Base-by-base conservation (phyloP, 2,797 vertebrate genomes). In the Sardinella longiceps region DNA sequence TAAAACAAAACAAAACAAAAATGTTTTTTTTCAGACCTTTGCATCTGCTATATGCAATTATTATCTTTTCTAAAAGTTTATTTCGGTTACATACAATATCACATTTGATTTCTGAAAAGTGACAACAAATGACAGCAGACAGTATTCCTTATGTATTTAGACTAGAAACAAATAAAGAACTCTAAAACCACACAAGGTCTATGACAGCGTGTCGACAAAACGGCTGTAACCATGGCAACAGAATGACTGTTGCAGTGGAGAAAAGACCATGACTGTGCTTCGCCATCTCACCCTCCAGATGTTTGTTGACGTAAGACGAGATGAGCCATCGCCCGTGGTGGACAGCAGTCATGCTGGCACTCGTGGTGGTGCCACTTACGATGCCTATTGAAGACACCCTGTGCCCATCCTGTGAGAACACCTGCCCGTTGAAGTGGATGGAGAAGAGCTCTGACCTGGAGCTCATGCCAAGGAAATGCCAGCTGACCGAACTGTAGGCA, bases 391-490 rank as follows among this genome's bases (percentile, higher is more conserved):
- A 91, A 0, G 98, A 97, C 85, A 98, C 90, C 89, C 95, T 96
- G n/a, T 88, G 97, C 0, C 89, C 94, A 0, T 84, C 90, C 46
- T 98, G 95, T 87, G 96, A 93, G 90, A 99, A 91, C 86, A 97
- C 96, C 81, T 99, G 98, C 0, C 97, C 98, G 1, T 96, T 98
- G 90, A 99, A 92, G 81, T 99, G 98, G 84, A 99, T 92, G 0
- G 98, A 98, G 92, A 99, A 99, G 10, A 98, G 88, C 92, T 99
- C 98, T 0, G 97, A 94, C 81, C 95, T 92, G 0, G 97, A 98
- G 91, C 97, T 98, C 97, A 99, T 98, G 9, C 95, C 97, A 87
- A 98, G 86, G 87, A 99, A 93, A 87, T 99, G 97, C 93, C 97
- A 97, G 86, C 95, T 97, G 82, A 98, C 91, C 1, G 93, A 90